Base-by-base conservation (phyloP, 2,888 invertebrate genomes). In the Lysandra coridon region DNA sequence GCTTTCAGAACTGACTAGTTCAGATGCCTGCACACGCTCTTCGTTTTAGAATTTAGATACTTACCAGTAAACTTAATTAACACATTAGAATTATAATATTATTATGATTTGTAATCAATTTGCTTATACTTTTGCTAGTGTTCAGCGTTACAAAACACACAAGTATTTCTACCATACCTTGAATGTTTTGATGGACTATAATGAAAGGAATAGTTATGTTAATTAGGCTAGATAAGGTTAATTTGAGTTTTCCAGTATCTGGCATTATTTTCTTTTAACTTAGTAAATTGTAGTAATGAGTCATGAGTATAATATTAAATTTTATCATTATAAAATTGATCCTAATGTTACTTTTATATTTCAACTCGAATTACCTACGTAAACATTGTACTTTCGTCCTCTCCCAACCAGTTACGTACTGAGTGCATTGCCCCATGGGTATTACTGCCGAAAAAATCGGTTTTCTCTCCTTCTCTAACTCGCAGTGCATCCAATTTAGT, bases 381-480 rank as follows among this genome's bases (percentile, higher is more conserved):
- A 83, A 84, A 89, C 92, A 90, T 90, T 87, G 93, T 93, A 93
- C 93, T 93, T 93, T 93, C 92, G 93, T 91, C 94, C 93, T 93
- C 88, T 91, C 91, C 85, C 88, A 90, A 92, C 93, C 92, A 91
- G 93, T 92, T 90, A 86, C 75, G 53, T 76, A 53, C 83, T 82
- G 90, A 88, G 94, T 92, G 89, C 94, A 90, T 90, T 93, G 94
- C 92, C 92, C 93, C 86, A 86, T 83, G 86, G 85, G 86, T 86
- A 88, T 88, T 90, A 89, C 88, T 88, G 88, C 89, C 90, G 84
- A 94, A 92, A 91, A 90, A 91, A 91, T 90, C 89, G 86, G 86
- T 88, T 85, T 83, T 83, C 85, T 85, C 85, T 90, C 91, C 88
- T 88, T 87, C 84, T 91, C 89, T 83, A 81, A 80, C 86, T 30